Evolutionary conservation across 1,140 invertebrate species (phyloP), one percentile per base, ranked within the genome.

Genomic region (Atopsyche davidsoni): DNA sequence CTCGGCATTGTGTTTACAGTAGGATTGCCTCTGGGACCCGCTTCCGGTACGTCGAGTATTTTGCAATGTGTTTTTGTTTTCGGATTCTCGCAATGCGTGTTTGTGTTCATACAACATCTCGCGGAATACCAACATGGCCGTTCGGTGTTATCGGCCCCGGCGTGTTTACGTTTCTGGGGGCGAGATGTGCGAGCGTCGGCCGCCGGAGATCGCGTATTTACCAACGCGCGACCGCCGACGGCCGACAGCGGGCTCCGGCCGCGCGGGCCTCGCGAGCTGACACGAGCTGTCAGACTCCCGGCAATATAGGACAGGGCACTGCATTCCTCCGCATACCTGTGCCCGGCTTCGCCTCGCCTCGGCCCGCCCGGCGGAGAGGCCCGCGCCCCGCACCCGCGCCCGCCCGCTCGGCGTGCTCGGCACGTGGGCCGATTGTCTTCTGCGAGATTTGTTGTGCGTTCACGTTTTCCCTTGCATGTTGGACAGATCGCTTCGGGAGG

Each of bases 61-160:
- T 47, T 53, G 43, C 51, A 41, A 43, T 46, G 44, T 53, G 51
- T 46, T 53, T 53, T 53, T 53, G 51, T 53, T 53, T 46, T 53
- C 46, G 43, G 51, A 40, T 38, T 51, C 41, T 51, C 49, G 49
- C 42, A 51, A 51, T 51, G 49, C n/a, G 28, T 46, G 49, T 51
- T 51, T 51, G 49, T 51, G 49, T 51, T 51, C 49, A 51, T 51
- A 41, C 47, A 50, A 48, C 39, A 50, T 50, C 47, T 50, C 41
- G 40, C 40, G 40, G 22, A 45, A 41, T 41, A 46, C 35, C 51
- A 53, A 53, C 40, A 53, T 53, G 51, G 51, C 51, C 43, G 51
- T 46, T 28, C 18, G 17, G 35, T 42, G 44, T 42, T 51, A 51
- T 51, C 51, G 51, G 43, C 51, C 51, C 46, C 38, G 25, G 38